Base-by-base conservation (phyloP, 2,888 invertebrate species). In the Ischnus inquisitorius region DNA sequence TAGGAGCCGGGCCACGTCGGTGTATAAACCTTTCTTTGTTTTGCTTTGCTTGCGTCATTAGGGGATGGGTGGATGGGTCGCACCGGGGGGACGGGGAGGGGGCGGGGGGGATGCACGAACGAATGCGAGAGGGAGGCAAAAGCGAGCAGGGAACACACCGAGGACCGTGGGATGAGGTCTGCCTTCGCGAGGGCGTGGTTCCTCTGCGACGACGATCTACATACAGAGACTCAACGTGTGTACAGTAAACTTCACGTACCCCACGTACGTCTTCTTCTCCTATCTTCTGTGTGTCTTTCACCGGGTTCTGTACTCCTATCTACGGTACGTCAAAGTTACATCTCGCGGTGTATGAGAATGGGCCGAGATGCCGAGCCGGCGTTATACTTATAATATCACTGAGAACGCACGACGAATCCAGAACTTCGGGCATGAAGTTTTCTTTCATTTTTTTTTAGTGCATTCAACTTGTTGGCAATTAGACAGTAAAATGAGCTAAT, bases 21-120 rank as follows among this genome's bases (percentile, higher is more conserved):
- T 92, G 91, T 93, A 92, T 92, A 93, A 93, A 93, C 93, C 92
- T 94, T 94, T 94, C 94, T 94, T 94, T 94, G 94, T 94, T 94
- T 94, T 94, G 94, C 94, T 93, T 92, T 93, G 94, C 94, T 94
- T 94, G 94, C 94, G 94, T 94, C 94, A 94, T 94, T 94, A 94
- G 94, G 94, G 92, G 91, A 90, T 91, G 92, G 92, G 86, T 85
- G 87, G 84, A 85, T 74, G 83, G 85, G 82, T 79, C 54, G 67
- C 67, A 71, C 48, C 28, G 64, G 64, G 48, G 88, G 88, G 86
- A 84, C 87, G 85, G 87, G 87, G 86, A 86, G 86, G 78, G 78
- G 79, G 84, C 85, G 85, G 75, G 80, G 77, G 85, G 79, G 87
- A 84, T 86, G 86, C 81, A 87, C 87, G 87, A 87, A 85, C 86